Base-by-base conservation (phyloP, 2,888 invertebrate species). In the Hirtodrosophila alboralis region DNA sequence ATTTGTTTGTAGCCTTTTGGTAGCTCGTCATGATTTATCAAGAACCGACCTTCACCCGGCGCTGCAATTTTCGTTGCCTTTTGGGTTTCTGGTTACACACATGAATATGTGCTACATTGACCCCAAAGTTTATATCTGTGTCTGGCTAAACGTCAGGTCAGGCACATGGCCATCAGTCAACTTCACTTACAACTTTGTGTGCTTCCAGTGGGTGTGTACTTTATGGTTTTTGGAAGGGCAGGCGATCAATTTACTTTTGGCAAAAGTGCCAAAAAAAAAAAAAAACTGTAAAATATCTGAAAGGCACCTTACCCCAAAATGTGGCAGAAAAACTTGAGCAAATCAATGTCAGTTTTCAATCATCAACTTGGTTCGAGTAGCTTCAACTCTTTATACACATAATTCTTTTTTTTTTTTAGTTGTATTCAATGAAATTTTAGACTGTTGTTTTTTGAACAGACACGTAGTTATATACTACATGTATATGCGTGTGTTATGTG, bases 101-200 rank as follows among this genome's bases (percentile, higher is more conserved):
- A 47, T 31, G 23, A 23, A 23, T 4, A 14, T 9, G 14, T 38
- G 10, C 7, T 21, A 13, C 14, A 9, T 31, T n/a, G 1, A 5
- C 31, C 3, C 43, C 4, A 12, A 27, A 27, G 26, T 33, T 27
- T 31, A 21, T 33, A 27, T 31, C 14, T 58, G 18, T 34, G 34
- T 12, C 8, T 43, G 53, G 7, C 27, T 41, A 18, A 34, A 51
- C 43, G 37, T 49, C 53, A 45, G 34, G 34, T 16, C 13, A 34
- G 52, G 12, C 28, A 54, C 51, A 43, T 54, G 63, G 21, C 53
- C 72, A 49, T 66, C 56, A 51, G 54, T 63, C 68, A 63, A 57
- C 63, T 53, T 69, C 71, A 63, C 59, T 48, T 31, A 66, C 65
- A 61, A 53, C 45, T 14, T 40, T 27, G 14, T 34, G 21, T 10